phyloP scores from a whole-genome alignment of 2,888 invertebrate genomes.

The Sinopyrophorus schimmeli region DNA sequence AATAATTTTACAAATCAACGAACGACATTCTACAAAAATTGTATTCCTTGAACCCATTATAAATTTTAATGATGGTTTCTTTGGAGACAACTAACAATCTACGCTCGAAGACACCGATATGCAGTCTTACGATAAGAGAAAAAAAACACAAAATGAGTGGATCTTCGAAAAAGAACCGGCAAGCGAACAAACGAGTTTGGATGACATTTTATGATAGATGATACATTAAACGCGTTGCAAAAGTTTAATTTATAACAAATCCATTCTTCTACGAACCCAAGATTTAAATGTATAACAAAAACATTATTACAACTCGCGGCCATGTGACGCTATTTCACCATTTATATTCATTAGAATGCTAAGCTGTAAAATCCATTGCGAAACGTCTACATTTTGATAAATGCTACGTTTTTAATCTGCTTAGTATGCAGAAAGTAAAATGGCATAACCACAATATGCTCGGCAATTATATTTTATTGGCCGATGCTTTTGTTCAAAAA shows the following conservation, averaged over 20 bases:
- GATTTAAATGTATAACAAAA: conserved; percentile 24
- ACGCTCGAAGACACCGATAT: conserved; percentile 15
- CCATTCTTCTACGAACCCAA: conserved; percentile 18
- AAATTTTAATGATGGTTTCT: conserved; percentile 20
- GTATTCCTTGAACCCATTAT: conserved; percentile 16
- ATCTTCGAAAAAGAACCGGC: conserved; percentile 12
- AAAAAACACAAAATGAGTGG: conserved; percentile 4
- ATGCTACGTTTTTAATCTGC: conserved; percentile 28
- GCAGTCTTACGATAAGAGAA: neutral
- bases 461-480: conserved; percentile 26
- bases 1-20: no score
- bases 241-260: conserved; percentile 27
- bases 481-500: conserved; percentile 18
- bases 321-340: conserved; percentile 22
- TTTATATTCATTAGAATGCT: conserved; percentile 27
- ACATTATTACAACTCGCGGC: conserved; percentile 23
- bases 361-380: conserved; percentile 26
- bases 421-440: conserved; percentile 26
- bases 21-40: no score
- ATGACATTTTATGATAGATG: conserved; percentile 28
- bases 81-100: conserved; percentile 5
- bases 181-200: conserved; percentile 18
- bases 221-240: conserved; percentile 22
- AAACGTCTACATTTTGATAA: conserved; percentile 28
- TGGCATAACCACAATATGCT: conserved; percentile 23